These are phyloP conservation scores for Trilocha varians DNA, from an alignment of 2,888 invertebrate genomes.

Conservation along the genomic window DNA sequence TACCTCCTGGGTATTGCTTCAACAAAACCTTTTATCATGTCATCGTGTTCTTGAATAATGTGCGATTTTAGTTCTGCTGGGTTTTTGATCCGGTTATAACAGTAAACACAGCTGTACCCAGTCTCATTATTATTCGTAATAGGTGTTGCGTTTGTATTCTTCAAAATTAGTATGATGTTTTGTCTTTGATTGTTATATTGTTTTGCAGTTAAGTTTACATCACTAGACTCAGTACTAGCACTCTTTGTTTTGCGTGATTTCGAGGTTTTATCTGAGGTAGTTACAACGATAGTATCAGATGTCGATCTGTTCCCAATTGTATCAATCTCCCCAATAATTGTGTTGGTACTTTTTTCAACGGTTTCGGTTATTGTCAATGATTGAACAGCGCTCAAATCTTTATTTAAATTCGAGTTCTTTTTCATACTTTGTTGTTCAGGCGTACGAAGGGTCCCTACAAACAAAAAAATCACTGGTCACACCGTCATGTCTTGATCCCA, in stretches of 20 bases:
- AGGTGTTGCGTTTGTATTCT: conserved; percentile 31
- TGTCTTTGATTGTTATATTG: conserved; percentile 25
- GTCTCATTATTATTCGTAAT: conserved; percentile 24
- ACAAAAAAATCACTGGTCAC: too few species aligned
- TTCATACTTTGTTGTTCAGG: too few species aligned
- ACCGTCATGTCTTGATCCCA: too few species aligned
- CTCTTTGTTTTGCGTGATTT: too few species aligned
- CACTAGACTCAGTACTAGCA: too few species aligned
- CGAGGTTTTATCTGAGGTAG: too few species aligned
- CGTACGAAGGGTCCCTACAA: too few species aligned
- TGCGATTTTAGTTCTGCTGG: conserved; percentile 37
- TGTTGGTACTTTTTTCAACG: too few species aligned
- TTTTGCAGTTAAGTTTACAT: background rate
- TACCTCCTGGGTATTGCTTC: conserved; percentile 5
- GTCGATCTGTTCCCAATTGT: too few species aligned
- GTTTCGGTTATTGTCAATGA: too few species aligned
- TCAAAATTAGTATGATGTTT: conserved; percentile 22
- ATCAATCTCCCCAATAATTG: too few species aligned
- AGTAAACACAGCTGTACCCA: conserved; percentile 38
- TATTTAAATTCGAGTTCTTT: background rate
- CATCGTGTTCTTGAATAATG: conserved; percentile 17
- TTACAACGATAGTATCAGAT: too few species aligned
- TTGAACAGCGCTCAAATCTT: background rate
- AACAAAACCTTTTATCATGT: conserved; percentile 11
- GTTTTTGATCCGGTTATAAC: conserved; percentile 23